Conservation (phyloP, 2,113 vertebrate species). For the Ptyas mucosa region DNA sequence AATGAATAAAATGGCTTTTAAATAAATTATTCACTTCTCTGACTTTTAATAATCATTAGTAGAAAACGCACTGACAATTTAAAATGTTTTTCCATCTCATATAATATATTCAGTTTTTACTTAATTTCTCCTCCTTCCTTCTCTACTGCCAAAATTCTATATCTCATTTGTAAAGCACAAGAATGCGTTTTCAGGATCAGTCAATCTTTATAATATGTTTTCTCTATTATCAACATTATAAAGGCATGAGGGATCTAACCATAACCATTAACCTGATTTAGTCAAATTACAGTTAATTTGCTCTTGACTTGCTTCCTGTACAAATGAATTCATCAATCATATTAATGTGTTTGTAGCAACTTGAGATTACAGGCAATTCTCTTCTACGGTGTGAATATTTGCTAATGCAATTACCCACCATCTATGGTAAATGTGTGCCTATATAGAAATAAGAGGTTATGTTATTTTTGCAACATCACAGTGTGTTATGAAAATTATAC, state of each 20-base stretch:
- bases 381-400: not conserved
- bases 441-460: not conserved
- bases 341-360: slow-evolving; percentile 11
- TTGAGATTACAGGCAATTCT: slow-evolving; percentile 16
- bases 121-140: not conserved
- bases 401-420: slow-evolving; percentile 13
- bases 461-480: not conserved
- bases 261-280: slow-evolving; percentile 34
- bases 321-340: slow-evolving; percentile 26
- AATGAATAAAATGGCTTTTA: not conserved
- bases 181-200: slow-evolving; percentile 25
- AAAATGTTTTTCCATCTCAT: not conserved
- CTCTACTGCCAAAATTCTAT: not conserved
- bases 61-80: not conserved
- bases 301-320: slow-evolving; percentile 22
- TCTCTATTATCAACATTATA: slow-evolving; percentile 15
- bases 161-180: not conserved
- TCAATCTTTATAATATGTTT: not conserved
- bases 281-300: slow-evolving; percentile 22
- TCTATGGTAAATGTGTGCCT: not conserved
- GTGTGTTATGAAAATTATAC: not conserved
- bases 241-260: slow-evolving; percentile 5
- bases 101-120: not conserved
- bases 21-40: not conserved
- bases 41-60: not conserved